Percentiles rank a stretch among this genome's conserved stretches.
Conservation (phyloP, 1,140 invertebrate species). For the Listronotus bonariensis region DNA sequence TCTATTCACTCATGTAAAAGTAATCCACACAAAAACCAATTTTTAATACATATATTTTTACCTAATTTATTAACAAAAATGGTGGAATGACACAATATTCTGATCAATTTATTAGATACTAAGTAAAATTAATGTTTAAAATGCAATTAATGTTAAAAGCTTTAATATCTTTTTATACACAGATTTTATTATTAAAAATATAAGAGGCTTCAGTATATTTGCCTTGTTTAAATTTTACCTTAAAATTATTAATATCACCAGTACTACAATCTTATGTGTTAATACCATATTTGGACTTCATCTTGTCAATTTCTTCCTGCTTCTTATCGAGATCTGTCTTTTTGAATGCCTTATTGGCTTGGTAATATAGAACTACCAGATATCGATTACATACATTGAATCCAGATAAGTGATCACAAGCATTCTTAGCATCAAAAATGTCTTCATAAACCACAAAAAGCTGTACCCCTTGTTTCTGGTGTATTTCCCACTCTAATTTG, state of each 20-base stretch:
- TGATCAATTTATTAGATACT: too few species aligned
- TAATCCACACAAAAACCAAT: too few species aligned
- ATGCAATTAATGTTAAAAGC: neutral
- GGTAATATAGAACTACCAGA: constrained; percentile 96
- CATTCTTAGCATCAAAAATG: constrained; percentile 99
- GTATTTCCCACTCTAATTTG: constrained; percentile 99
- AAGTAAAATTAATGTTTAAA: too few species aligned
- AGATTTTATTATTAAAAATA: too few species aligned
- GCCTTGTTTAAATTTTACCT: neutral
- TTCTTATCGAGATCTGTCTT: constrained; percentile 96
- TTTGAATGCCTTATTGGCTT: constrained; percentile 94
- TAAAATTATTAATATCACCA: constrained; percentile 5
- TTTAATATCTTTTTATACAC: too few species aligned
- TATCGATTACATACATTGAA: constrained; percentile 99
- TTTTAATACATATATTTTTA: too few species aligned
- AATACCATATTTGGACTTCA: constrained; percentile 92
- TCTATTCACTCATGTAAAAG: too few species aligned
- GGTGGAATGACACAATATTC: too few species aligned
- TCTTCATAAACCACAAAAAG: constrained; percentile 99
- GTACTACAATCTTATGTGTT: constrained; percentile 50
- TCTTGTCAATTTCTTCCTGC: constrained; percentile 93
- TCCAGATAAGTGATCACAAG: constrained; percentile 97
- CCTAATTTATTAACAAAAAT: too few species aligned
- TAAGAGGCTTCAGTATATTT: too few species aligned
- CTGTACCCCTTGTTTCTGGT: constrained; percentile 95